Evolutionary conservation across 2,888 invertebrate species (phyloP), one percentile per base, ranked within the genome.

Genomic region (Lochmaea crataegi): DNA sequence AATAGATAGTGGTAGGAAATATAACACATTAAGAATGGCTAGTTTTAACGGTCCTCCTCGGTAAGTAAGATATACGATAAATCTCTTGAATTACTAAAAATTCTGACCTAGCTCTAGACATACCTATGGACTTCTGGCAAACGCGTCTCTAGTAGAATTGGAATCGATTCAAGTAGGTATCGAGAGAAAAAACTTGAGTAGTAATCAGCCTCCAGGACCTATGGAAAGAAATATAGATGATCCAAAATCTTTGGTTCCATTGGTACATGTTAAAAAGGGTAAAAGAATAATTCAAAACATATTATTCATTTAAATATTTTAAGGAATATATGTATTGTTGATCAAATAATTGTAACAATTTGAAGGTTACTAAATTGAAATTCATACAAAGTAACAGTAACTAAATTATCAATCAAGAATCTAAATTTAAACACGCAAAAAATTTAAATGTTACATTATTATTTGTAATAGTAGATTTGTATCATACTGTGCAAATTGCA

Each of bases 191-290:
- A 58, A 72, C 53, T 56, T 72, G 32, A 38, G 32, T 42, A 53
- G 60, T 16, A 53, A 41, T 12, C 66, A 70, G 12, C 60, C 64
- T 32, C 48, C 68, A 45, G 56, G 53, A n/a, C 72, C 74, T 16
- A 18, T 75, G 22, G 71, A 74, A 38, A 69, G 75, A 51, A 51
- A 38, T 42, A 73, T 77, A 26, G 75, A 74, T 60, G 74, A 77
- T 53, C 75, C 75, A 41, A 61, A 63, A 41, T 68, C 57, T 65
- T 72, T 77, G 51, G 48, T 67, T 45, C 48, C 72, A 14, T 68
- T 72, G 53, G 76, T 76, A 45, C 76, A 76, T 60, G 32, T 53
- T 42, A 71, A 58, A 16, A 74, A 74, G 61, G 74, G 74, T 74
- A 74, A 66, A 63, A 51, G 7, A 7, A 38, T 38, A 38, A 38